Base-by-base conservation (phyloP, 1,140 invertebrate genomes). In the Hyposmocoma kahamanoa region DNA sequence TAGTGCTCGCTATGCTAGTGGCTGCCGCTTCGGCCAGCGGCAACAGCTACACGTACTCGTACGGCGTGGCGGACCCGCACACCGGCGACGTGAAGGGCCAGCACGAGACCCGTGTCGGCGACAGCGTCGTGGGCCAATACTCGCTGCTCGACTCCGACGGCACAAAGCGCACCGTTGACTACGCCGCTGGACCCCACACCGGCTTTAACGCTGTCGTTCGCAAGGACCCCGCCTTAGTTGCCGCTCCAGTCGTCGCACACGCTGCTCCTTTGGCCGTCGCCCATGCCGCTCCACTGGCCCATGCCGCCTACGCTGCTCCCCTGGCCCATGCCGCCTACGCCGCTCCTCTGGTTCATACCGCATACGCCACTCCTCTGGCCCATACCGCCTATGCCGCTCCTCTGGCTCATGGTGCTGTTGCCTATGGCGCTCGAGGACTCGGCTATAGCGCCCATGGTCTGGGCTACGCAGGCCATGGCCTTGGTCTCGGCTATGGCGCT, bases 81-180 rank as follows among this genome's bases (percentile, higher is more conserved):
- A 89, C 79, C 64, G 85, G 89, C 34, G 87, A 88, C 53, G 75
- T 82, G 8, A 88, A 88, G 73, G 76, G 73, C 53, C 84, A 87
- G 50, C 72, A 86, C 42, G 87, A 88, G 71, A 82, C 71, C 46
- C 72, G 87, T 26, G 70, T 85, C 50, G 90, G 90, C 0, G 89
- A 90, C 64, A 59, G 83, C 26, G 89, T 90, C 8, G 79, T 86
- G 47, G 90, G 90, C 41, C 72, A 78, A 50, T 87, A 87, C 67
- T 79, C 82, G 6, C 68, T 87, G 8, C 56, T 84, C 41, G 86
- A 88, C 41, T 82, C 87, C 28, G 87, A 88, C 49, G 87, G 87
- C 47, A 75, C 78, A 36, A 80, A 78, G 60, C 72, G 87, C 22
- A 87, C 77, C 20, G 87, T 88, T 1, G 83, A 88, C 62, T 87